Evolutionary conservation across 30 jellyfish, hydroid and myxozoan species (phyloP), one percentile per base, ranked within the genome.

Genomic region (Rhopilema esculentum): DNA sequence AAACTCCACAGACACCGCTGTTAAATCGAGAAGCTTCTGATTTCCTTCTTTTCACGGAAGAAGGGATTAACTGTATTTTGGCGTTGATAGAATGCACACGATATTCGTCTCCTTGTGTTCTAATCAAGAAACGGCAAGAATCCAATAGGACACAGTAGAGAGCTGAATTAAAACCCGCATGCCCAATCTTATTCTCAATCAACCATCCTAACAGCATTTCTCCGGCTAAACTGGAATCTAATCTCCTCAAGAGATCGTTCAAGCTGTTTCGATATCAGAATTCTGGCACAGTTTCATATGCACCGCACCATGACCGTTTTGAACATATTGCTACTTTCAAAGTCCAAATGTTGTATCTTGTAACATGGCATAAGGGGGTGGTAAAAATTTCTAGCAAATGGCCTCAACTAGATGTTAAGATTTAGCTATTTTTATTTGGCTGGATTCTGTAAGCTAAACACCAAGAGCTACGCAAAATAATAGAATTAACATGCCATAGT

Each of bases 11-110:
- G 50, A 66, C 84, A 73, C 70, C 29, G 84, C 70, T 66, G 70
- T 40, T 15, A 29, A 66, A 66, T 73, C 4, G 84, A 73, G 48
- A 22, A 20, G 17, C 78, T 67, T 49, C 31, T 67, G 49, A 67
- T 67, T 67, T 33, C 84, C 84, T 73, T 73, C 70, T 73, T 66
- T 73, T 73, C 70, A n/a, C 63, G 70, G 84, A 73, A 73, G 84
- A 73, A 28, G 0, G 70, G 84, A 33, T 73, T 73, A 73, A 40
- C 1, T 2, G 57, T 40, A 40, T 40, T 12, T 40, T 40, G 57
- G 57, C 6, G 57, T 40, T 6, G 57, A 40, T 40, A 2, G 57
- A 40, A 2, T 40, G 57, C 57, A 2, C 57, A 12, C 57, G 9
- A 40, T 40, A 40, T 40, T 40, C 57, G 12, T 40, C 57, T 40